Evolutionary conservation across 2,797 vertebrate species (phyloP).

Genomic region (Atherinosoma microstoma): DNA sequence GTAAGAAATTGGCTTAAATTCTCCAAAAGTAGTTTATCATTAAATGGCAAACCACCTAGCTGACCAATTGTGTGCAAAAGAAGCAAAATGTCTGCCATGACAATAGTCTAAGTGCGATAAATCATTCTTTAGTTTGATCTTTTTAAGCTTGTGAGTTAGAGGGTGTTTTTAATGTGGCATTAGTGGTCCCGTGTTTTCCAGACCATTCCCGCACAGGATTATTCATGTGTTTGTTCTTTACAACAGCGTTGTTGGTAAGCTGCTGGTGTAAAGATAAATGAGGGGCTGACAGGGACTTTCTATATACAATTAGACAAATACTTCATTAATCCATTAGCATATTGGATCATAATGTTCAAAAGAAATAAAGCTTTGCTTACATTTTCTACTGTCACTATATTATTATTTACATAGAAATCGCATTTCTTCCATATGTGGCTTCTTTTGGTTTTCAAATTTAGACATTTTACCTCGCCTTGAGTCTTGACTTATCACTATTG

Average conservation of each 20-base stretch:
- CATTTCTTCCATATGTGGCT: not conserved
- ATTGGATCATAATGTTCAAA: not conserved
- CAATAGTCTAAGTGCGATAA: not conserved
- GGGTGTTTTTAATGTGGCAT: not conserved
- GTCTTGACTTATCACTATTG: not conserved
- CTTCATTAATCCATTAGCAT: not conserved
- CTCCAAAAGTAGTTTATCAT: not conserved
- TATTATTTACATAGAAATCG: not conserved
- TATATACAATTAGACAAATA: not conserved
- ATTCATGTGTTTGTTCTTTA: not conserved
- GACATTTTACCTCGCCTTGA: not conserved
- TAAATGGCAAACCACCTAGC: not conserved
- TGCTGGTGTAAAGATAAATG: not conserved
- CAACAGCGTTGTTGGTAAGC: not conserved
- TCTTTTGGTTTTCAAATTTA: not conserved
- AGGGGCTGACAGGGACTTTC: not conserved
- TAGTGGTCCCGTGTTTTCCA: slow-evolving; percentile 32
- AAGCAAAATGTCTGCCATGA: not conserved
- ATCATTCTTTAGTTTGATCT: not conserved
- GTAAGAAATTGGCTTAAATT: not conserved
- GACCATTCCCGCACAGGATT: slow-evolving; percentile 23
- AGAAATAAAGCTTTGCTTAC: not conserved
- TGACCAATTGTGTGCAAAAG: not conserved
- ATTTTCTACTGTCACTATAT: not conserved
- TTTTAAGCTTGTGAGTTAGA: not conserved